phyloP scores from a whole-genome alignment of 2,888 invertebrate genomes.

The Cryptocephalus moraei region DNA sequence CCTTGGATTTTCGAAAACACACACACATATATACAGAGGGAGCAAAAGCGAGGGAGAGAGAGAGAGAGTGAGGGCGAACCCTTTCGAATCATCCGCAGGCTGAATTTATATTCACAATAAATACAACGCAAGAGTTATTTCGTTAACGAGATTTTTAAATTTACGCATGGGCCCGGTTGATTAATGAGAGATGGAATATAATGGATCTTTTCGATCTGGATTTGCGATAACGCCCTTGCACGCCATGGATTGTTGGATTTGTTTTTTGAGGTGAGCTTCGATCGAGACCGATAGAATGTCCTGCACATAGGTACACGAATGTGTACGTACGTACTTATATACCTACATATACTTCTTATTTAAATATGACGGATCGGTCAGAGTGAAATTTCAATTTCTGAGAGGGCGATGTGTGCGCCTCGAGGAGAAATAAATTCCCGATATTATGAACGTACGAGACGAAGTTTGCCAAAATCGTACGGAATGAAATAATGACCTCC shows the following conservation, averaged over 20 bases:
- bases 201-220: slow-evolving; percentile 36
- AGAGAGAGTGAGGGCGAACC: slow-evolving; percentile 15
- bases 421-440: no score
- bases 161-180: slow-evolving; percentile 33
- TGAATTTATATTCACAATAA: slow-evolving; percentile 34
- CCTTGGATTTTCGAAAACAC: background rate
- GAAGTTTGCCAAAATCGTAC: background rate
- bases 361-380: no score
- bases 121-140: slow-evolving; percentile 34
- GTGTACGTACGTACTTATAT: no score
- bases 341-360: no score
- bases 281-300: no score
- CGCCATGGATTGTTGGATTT: no score
- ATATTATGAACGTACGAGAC: no score
- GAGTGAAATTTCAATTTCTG: no score
- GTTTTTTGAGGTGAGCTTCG: no score
- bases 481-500: background rate
- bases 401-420: no score
- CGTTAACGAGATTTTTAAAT: slow-evolving; percentile 37
- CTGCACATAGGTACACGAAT: no score
- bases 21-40: background rate
- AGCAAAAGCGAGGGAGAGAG: background rate
- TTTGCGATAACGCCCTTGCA: slow-evolving; percentile 22
- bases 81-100: slow-evolving; percentile 21
- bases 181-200: slow-evolving; percentile 35